Evolutionary conservation across 2,888 invertebrate species (phyloP), one percentile per base, ranked within the genome.

Genomic region (Microplitis manilae): DNA sequence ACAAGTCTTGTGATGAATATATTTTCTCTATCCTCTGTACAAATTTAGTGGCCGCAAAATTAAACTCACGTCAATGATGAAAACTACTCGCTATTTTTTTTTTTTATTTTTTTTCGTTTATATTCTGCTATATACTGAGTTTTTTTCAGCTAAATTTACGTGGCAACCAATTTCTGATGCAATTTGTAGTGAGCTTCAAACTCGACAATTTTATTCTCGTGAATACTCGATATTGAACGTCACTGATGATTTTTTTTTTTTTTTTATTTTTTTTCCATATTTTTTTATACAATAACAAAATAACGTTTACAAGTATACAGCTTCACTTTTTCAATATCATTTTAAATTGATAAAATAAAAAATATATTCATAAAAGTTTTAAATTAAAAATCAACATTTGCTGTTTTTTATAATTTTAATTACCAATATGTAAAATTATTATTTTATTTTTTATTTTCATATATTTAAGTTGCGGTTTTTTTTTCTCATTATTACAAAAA

Each of bases 101-200:
- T 40, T 72, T 50, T 1, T 15, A 68, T 17, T 64, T 75, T 40
- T 72, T n/a, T n/a, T 5, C 69, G 38, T 64, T 64, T 30, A 75
- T 50, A 59, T 15, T 15, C 20, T 39, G 6, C 8, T 39, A 40
- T 38, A 39, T 39, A 38, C 1, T 62, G 20, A 65, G 38, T 5
- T 65, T 68, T 68, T 68, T 41, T 40, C 17, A 40, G 41, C 41
- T 50, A 15, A 17, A 71, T 39, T 61, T 40, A 41, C n/a, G 15
- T 6, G n/a, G 50, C 67, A 76, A 73, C 68, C 76, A 77, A 73
- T 77, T 68, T 77, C 76, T 68, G 62, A 65, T 68, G 73, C 68
- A 79, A 77, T 77, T 71, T 68, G 71, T 68, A 72, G 73, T 73
- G 15, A 60, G 50, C 38, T 60, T 60, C 68, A 39, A 68, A 15